Base-by-base conservation (phyloP, 2,797 vertebrate genomes). In the Betta splendens region DNA sequence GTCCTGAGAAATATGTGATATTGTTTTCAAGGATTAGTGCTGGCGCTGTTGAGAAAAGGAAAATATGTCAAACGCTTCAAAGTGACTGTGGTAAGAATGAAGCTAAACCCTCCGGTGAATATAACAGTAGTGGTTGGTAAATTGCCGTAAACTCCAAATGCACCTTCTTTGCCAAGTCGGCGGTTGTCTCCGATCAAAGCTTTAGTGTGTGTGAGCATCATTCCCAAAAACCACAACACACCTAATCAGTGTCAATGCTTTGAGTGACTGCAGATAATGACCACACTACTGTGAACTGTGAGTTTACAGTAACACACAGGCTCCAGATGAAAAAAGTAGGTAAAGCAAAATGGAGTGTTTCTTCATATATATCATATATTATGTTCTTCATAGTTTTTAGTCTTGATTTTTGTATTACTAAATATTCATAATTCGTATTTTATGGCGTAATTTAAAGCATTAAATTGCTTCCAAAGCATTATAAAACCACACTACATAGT, bases 11-110 rank as follows among this genome's bases (percentile, higher is more conserved):
- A 50, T 39, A 46, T 9, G 52, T 22, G 47, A 50, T 60, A 72
- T 69, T 72, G 53, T 69, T 75, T 64, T 69, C 44, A 40, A 37
- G 72, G 61, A 72, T 75, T 69, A 69, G 42, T 5, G 8, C 12
- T 1, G 20, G 10, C 47, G 26, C 12, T 15, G 40, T 40, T 15
- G 32, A 42, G 31, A 50, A 61, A 29, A 50, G 45, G 17, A 55
- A 53, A 65, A 57, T 28, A 31, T 36, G 43, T 40, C 17, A 39
- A 51, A 50, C 38, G 33, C 26, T 45, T 63, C 2, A 0, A 48
- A 44, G 37, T 45, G 37, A 59, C 18, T 28, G 9, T 16, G 23
- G 21, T 2, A 47, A n/a, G 46, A 72, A 61, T 46, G 17, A 64
- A 45, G 20, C 5, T 22, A 53, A 51, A 64, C 22, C 53, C 40